Conservation (phyloP, 2,888 invertebrate species). For the Allolobophora icterica region DNA sequence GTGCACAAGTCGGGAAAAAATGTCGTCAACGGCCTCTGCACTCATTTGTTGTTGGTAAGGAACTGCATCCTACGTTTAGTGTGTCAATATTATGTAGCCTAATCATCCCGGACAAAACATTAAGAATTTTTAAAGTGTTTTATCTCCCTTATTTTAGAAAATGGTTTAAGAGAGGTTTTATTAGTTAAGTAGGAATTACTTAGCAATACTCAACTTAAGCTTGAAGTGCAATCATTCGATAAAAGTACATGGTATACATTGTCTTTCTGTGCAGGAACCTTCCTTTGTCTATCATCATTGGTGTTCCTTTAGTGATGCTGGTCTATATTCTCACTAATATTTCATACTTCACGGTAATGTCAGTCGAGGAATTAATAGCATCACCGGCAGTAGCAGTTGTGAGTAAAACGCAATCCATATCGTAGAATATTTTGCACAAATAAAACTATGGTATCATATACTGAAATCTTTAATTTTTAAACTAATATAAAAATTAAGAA, state of each 20-base stretch:
- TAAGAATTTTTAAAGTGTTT: neutral
- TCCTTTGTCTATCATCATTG: constrained; percentile 79
- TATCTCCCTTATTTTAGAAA: neutral
- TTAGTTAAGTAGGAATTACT: neutral
- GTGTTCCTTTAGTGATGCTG: constrained; percentile 80
- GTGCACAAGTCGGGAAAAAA: neutral
- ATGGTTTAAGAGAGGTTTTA: no score
- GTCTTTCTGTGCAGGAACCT: constrained; percentile 74
- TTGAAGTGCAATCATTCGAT: neutral
- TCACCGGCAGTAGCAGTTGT: constrained; percentile 83
- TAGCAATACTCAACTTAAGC: neutral
- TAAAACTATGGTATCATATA: no score
- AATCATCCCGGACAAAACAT: neutral
- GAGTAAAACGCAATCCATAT: constrained; percentile 53
- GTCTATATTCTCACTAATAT: constrained; percentile 84
- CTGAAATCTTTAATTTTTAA: no score
- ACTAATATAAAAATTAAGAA: no score
- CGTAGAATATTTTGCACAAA: no score
- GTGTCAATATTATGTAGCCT: neutral
- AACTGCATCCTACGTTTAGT: neutral
- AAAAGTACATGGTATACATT: neutral
- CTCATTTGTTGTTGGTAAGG: neutral
- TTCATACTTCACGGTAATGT: constrained; percentile 83
- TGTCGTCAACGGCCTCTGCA: neutral
- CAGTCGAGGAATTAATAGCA: constrained; percentile 75